Conservation (phyloP, 1,140 invertebrate genomes). For the Drosophila eugracilis region DNA sequence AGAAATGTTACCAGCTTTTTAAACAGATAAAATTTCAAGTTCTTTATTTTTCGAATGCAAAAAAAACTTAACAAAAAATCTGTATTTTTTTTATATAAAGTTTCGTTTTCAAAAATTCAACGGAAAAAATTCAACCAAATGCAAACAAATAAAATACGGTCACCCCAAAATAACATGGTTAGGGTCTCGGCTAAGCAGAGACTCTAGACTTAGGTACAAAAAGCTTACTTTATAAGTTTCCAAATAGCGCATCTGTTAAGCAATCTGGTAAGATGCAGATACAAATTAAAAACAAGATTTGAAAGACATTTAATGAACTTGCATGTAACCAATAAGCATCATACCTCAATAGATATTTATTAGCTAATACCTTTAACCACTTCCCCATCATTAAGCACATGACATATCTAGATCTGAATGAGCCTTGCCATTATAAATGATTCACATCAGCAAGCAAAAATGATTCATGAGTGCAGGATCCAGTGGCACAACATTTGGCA, state of each 20-base stretch:
- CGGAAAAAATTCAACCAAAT: too few species aligned
- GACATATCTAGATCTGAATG: constrained; percentile 35
- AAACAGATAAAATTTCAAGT: too few species aligned
- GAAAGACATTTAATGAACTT: not conserved
- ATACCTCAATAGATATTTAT: not conserved
- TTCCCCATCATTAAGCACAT: constrained; percentile 28
- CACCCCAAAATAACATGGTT: constrained; percentile 14
- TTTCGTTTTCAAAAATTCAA: too few species aligned
- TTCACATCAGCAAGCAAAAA: constrained; percentile 28
- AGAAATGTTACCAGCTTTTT: too few species aligned
- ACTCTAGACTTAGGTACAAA: not conserved
- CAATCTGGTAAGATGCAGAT: too few species aligned
- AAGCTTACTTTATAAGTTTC: not conserved
- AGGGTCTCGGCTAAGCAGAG: not conserved
- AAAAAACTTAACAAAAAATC: too few species aligned
- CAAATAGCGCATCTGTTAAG: not conserved
- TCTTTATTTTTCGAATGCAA: too few species aligned
- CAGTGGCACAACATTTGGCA: constrained; percentile 18
- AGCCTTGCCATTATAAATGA: constrained; percentile 32
- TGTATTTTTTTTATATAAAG: too few species aligned
- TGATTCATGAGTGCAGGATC: constrained; percentile 59
- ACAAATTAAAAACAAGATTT: not conserved
- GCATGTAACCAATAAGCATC: not conserved
- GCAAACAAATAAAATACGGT: not conserved
- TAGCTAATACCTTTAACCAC: constrained; percentile 2